Conservation (phyloP, 2,797 vertebrate genomes). For the Intellagama lesueurii region DNA sequence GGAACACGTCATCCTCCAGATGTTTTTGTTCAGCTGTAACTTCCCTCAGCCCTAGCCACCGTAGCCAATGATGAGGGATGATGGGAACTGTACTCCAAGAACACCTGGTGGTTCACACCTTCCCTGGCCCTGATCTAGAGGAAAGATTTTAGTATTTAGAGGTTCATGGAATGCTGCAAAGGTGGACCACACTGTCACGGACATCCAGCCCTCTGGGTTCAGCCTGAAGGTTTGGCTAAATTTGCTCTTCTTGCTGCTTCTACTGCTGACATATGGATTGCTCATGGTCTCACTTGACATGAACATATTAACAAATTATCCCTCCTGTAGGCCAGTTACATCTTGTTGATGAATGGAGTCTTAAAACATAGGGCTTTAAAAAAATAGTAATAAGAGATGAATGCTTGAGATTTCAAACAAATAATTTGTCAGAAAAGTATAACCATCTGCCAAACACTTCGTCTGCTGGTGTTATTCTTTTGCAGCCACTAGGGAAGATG, state of each 20-base stretch:
- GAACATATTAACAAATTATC: constrained; percentile 54
- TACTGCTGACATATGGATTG: constrained; percentile 42
- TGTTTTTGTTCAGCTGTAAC: not conserved
- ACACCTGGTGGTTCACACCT: not conserved
- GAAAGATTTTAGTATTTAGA: not conserved
- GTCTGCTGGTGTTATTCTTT: constrained; percentile 46
- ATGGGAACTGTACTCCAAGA: not conserved
- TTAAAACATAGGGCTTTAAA: constrained; percentile 57
- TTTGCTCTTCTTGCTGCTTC: constrained; percentile 37
- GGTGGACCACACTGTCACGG: not conserved
- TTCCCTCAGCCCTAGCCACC: not conserved
- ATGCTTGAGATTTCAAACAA: constrained; percentile 67
- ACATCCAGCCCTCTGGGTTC: not conserved
- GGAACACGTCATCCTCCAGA: not conserved
- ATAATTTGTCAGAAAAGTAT: constrained; percentile 64
- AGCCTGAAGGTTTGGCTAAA: constrained; percentile 28
- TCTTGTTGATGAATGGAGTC: constrained; percentile 65
- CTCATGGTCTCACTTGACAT: constrained; percentile 32
- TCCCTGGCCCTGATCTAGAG: not conserved
- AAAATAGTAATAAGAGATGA: constrained; percentile 60
- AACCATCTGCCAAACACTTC: constrained; percentile 61
- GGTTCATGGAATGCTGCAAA: not conserved
- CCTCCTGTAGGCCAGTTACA: constrained; percentile 45
- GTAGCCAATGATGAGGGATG: not conserved
- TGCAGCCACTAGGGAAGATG: constrained; percentile 39